Percentiles rank a stretch among this genome's conserved stretches.
Evolutionary conservation across 2,888 invertebrate genomes (phyloP).

Genomic region (Lamellibrachia satsuma): DNA sequence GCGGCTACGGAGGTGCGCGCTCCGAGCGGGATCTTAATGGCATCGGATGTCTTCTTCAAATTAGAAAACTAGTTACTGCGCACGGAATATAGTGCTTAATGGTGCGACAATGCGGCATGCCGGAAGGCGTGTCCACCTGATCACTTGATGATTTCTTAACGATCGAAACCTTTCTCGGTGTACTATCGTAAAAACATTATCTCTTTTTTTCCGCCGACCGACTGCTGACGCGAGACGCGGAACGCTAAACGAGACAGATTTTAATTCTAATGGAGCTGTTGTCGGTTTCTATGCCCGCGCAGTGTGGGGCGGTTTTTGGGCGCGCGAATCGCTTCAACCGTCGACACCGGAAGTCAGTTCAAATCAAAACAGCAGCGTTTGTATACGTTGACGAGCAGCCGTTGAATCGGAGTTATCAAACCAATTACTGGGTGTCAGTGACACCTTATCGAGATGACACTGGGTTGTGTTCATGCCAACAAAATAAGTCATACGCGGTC

Average conservation of each 20-base stretch:
- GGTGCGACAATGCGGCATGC: constrained; percentile 22
- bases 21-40: constrained; percentile 23
- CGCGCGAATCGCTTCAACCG: constrained; percentile 23
- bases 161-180: constrained; percentile 25
- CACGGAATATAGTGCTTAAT: constrained; percentile 26
- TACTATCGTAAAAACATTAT: constrained; percentile 23
- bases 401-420: constrained; percentile 22
- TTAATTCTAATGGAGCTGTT: constrained; percentile 21
- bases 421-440: constrained; percentile 23
- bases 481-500: constrained; percentile 17
- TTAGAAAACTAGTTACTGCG: constrained; percentile 25
- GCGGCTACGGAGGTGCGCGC: constrained; percentile 22
- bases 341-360: constrained; percentile 25
- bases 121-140: constrained; percentile 26
- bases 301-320: constrained; percentile 19
- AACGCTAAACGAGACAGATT: constrained; percentile 19
- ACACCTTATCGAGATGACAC: constrained; percentile 20
- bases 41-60: constrained; percentile 24
- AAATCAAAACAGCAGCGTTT: constrained; percentile 14
- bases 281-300: constrained; percentile 25
- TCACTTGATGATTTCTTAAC: constrained; percentile 25
- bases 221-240: constrained; percentile 19
- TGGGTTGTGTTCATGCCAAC: not conserved
- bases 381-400: constrained; percentile 18
- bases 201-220: constrained; percentile 13